Conservation (phyloP, 2,113 vertebrate species). For the Dascyllus trimaculatus region DNA sequence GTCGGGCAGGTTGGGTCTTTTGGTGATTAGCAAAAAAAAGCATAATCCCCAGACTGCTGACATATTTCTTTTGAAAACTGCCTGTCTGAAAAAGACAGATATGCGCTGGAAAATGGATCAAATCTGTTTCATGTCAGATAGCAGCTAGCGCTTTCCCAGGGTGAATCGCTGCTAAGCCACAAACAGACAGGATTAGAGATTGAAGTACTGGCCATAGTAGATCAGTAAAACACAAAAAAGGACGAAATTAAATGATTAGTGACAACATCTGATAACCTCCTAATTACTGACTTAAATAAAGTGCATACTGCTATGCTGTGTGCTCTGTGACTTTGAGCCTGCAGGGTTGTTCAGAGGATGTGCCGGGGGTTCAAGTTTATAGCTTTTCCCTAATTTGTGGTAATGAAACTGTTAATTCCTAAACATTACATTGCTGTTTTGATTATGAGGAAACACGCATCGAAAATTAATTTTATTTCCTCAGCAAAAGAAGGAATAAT, state of each 20-base stretch:
- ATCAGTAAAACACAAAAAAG: slow-evolving; percentile 45
- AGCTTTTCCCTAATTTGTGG: slow-evolving; percentile 2
- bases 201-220: slow-evolving; percentile 36
- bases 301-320: background rate
- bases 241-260: slow-evolving; percentile 43
- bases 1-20: slow-evolving; percentile 63
- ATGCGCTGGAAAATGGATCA: slow-evolving; percentile 67
- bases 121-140: slow-evolving; percentile 78
- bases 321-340: slow-evolving; percentile 11
- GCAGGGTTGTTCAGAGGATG: background rate
- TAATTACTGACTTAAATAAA: slow-evolving; percentile 43
- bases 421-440: slow-evolving; percentile 9
- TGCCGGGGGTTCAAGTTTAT: background rate
- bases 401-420: slow-evolving; percentile 40
- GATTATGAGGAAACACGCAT: slow-evolving; percentile 26
- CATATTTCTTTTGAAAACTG: slow-evolving; percentile 72
- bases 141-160: slow-evolving; percentile 40
- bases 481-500: slow-evolving; percentile 24
- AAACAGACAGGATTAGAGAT: slow-evolving; percentile 70
- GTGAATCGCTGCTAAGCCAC: slow-evolving; percentile 68
- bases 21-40: slow-evolving; percentile 63
- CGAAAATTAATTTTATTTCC: slow-evolving; percentile 29
- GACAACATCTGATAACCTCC: slow-evolving; percentile 54
- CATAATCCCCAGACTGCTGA: slow-evolving; percentile 77
- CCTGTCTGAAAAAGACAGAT: slow-evolving; percentile 74